A percentile compares a stretch with the other conserved stretches of the same genome.
These are phyloP conservation scores for Harpagifer antarcticus DNA, from an alignment of 2,797 vertebrate genomes.

Conservation along the genomic window DNA sequence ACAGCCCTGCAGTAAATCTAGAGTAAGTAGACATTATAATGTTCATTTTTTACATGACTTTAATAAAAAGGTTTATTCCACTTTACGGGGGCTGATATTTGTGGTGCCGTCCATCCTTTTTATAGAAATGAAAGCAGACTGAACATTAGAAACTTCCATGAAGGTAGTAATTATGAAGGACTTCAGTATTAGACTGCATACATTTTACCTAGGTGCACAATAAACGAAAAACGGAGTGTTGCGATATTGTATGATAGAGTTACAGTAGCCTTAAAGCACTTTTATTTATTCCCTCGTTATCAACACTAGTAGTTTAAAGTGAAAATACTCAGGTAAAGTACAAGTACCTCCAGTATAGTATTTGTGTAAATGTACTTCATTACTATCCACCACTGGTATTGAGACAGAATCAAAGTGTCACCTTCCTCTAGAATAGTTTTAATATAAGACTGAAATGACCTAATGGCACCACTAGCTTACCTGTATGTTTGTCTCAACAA, in stretches of 20 bases:
- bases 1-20: not conserved
- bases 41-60: too few relatives aligned
- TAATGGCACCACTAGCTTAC: not conserved
- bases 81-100: not conserved
- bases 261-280: not conserved
- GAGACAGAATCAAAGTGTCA: not conserved
- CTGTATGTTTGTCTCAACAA: not conserved
- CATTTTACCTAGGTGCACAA: not conserved
- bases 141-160: not conserved
- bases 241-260: not conserved
- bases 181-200: not conserved
- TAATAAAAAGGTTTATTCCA: not conserved
- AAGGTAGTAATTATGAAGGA: too few relatives aligned
- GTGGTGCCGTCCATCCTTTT: not conserved
- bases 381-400: too few relatives aligned
- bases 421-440: not conserved
- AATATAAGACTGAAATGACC: not conserved
- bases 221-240: not conserved
- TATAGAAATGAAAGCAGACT: not conserved
- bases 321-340: too few relatives aligned
- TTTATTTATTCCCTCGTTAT: not conserved
- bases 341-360: too few relatives aligned
- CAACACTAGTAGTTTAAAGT: too few relatives aligned
- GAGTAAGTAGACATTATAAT: not conserved
- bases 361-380: too few relatives aligned